Evolutionary conservation across 2,113 vertebrate genomes (phyloP).

Genomic region (Tragelaphus strepsiceros): DNA sequence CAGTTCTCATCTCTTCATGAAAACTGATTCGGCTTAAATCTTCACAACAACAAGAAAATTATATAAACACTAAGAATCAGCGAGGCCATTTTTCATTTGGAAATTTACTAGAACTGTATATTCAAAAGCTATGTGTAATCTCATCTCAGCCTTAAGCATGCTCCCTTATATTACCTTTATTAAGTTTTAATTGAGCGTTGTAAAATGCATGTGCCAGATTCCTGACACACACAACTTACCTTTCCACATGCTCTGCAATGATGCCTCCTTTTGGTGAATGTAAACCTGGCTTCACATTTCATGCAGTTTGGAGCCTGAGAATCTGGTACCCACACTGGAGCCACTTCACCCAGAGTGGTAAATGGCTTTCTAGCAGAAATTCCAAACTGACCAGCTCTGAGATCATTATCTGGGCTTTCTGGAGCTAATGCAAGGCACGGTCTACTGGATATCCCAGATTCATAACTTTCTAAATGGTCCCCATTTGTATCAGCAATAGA

Average conservation of each 20-base stretch:
- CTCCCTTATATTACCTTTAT: not conserved
- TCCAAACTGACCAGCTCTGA: slow-evolving; percentile 92
- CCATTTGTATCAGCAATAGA: slow-evolving; percentile 80
- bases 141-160: slow-evolving; percentile 1
- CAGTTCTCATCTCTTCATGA: slow-evolving; percentile 38
- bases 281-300: slow-evolving; percentile 98
- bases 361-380: slow-evolving; percentile 85
- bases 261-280: slow-evolving; percentile 98
- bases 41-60: not conserved
- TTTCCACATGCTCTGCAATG: slow-evolving; percentile 99
- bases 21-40: slow-evolving; percentile 22
- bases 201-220: not conserved
- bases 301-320: slow-evolving; percentile 98
- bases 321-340: slow-evolving; percentile 98
- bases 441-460: slow-evolving; percentile 80
- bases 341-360: slow-evolving; percentile 92
- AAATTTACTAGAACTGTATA: not conserved
- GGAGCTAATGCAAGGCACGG: slow-evolving; percentile 82
- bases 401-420: slow-evolving; percentile 96
- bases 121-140: slow-evolving; percentile 21
- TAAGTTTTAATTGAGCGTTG: slow-evolving; percentile 1
- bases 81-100: not conserved
- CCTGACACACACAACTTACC: slow-evolving; percentile 81
- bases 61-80: slow-evolving; percentile 1
- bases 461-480: slow-evolving; percentile 82